A percentile compares a stretch with the other conserved stretches of the same genome.
These are phyloP conservation scores for Eclectus roratus DNA, from an alignment of 2,113 vertebrate species.

Conservation along the genomic window DNA sequence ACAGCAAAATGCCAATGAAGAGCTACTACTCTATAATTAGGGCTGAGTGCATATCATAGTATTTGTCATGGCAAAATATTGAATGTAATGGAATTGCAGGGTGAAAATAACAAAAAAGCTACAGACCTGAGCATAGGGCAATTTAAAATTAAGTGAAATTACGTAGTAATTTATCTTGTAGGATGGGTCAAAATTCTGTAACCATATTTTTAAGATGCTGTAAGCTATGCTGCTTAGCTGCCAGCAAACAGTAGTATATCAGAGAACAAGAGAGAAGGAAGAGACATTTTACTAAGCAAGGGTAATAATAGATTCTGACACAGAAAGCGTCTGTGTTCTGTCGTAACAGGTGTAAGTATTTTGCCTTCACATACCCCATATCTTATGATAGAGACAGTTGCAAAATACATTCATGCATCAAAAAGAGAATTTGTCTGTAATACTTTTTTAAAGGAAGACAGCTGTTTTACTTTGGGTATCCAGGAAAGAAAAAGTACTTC, in stretches of 20 bases:
- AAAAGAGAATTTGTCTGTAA: background rate
- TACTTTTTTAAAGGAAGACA: background rate
- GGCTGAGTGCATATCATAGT: background rate
- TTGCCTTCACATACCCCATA: background rate
- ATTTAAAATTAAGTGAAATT: constrained; percentile 33
- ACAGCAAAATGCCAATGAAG: background rate
- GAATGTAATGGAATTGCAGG: constrained; percentile 6
- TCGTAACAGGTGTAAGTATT: background rate
- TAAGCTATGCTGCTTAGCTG: background rate
- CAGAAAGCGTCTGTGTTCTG: background rate
- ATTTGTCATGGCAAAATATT: constrained; percentile 42
- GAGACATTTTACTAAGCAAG: background rate
- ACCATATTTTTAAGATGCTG: background rate
- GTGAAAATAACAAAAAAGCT: constrained; percentile 19
- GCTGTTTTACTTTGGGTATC: background rate
- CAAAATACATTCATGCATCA: background rate
- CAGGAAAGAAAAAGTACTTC: background rate
- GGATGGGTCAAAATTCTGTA: background rate
- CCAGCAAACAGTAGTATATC: background rate
- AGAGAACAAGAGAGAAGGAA: background rate
- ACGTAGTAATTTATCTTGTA: background rate
- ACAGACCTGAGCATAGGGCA: background rate
- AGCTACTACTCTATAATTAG: constrained; percentile 2
- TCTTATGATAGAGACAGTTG: background rate
- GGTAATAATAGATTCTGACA: background rate